Percentiles rank a stretch among this genome's conserved stretches.
Conservation (phyloP, 2,113 vertebrate species). For the Saccopteryx leptura region DNA sequence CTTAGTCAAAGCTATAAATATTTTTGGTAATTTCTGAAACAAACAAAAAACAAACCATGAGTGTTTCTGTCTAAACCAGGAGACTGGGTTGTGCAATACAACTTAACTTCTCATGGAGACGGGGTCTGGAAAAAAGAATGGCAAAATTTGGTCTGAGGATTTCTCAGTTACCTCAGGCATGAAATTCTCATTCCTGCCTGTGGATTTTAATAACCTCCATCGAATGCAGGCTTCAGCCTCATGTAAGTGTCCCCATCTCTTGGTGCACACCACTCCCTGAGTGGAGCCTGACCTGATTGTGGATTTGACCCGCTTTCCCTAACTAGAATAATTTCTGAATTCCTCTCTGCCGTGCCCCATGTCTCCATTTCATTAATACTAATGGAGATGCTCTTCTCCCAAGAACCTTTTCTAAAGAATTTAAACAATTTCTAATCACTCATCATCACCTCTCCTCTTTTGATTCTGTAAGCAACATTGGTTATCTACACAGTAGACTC, state of each 20-base stretch:
- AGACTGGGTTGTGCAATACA: slow-evolving; percentile 67
- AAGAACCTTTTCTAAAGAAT: slow-evolving; percentile 31
- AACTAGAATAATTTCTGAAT: not conserved
- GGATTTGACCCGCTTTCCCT: not conserved
- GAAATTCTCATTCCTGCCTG: not conserved
- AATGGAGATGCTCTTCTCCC: not conserved
- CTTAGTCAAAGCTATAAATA: slow-evolving; percentile 76
- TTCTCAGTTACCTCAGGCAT: slow-evolving; percentile 11
- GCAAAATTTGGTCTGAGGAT: not conserved
- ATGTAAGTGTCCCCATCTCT: accelerated
- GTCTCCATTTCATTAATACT: not conserved
- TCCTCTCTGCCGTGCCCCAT: not conserved
- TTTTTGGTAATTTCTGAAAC: slow-evolving; percentile 74
- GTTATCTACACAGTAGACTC: not conserved
- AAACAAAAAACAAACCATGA: not conserved
- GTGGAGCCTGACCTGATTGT: not conserved
- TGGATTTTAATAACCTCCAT: not conserved
- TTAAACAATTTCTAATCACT: not conserved
- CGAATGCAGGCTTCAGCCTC: not conserved
- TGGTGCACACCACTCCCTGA: not conserved
- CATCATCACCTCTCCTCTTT: not conserved
- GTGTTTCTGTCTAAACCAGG: slow-evolving; percentile 71
- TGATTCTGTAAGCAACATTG: not conserved
- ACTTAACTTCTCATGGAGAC: slow-evolving; percentile 61
- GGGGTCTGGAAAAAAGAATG: slow-evolving; percentile 40